Evolutionary conservation across 2,888 invertebrate species (phyloP).

Genomic region (Operophtera brumata): DNA sequence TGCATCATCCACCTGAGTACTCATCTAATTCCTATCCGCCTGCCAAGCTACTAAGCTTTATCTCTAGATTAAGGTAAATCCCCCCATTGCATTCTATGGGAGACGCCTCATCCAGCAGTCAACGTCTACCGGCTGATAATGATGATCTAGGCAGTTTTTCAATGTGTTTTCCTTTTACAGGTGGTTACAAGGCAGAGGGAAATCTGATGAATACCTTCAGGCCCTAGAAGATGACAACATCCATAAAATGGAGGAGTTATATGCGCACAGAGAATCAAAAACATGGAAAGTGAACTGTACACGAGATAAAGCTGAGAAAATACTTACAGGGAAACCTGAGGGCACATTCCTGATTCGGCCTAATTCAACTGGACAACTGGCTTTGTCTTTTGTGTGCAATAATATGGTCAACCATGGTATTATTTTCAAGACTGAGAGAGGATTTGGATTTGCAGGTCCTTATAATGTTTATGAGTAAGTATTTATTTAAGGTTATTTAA

Average conservation of each 20-base stretch:
- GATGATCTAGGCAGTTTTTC: too few species aligned
- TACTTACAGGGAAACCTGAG: constrained; percentile 87
- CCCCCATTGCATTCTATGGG: too few species aligned
- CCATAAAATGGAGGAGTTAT: constrained; percentile 69
- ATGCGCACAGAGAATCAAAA: constrained; percentile 70
- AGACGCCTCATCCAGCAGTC: too few species aligned
- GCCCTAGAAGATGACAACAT: constrained; percentile 82
- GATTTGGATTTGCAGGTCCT: constrained; percentile 96
- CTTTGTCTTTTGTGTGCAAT: constrained; percentile 94
- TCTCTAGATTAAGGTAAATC: too few species aligned
- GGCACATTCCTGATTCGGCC: constrained; percentile 97
- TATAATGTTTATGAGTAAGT: constrained; percentile 92
- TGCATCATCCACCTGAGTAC: too few species aligned
- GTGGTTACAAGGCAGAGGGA: constrained; percentile 88
- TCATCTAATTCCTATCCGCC: too few species aligned
- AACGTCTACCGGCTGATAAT: too few species aligned
- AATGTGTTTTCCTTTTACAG: constrained; percentile 61
- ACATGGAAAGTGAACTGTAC: constrained; percentile 92
- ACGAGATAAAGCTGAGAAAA: constrained; percentile 87
- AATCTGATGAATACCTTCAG: constrained; percentile 86
- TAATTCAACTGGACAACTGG: constrained; percentile 90
- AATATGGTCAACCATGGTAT: constrained; percentile 95
- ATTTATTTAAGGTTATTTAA: constrained; percentile 4
- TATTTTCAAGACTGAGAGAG: constrained; percentile 91
- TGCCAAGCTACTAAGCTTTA: too few species aligned